phyloP scores from a whole-genome alignment of 2,113 vertebrate genomes.

The Emberiza fucata region DNA sequence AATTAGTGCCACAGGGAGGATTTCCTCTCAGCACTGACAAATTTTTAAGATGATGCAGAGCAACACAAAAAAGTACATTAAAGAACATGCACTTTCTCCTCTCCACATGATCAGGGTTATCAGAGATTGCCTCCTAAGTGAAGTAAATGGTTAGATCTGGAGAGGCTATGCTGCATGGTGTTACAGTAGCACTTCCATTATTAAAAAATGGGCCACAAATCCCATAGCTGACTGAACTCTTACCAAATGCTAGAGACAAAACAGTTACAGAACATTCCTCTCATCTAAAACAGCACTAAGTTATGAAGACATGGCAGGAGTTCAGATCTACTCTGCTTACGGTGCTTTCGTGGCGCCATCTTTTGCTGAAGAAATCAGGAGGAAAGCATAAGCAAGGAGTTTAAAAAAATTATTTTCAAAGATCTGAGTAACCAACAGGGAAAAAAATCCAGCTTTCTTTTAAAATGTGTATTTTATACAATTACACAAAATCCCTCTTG shows the following conservation, averaged over 20 bases:
- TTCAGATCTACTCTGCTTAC: background rate
- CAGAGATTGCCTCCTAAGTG: background rate
- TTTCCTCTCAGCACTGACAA: background rate
- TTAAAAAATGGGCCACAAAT: background rate
- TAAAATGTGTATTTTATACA: background rate
- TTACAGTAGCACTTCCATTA: background rate
- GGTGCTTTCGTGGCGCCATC: background rate
- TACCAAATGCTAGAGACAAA: background rate
- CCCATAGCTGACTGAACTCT: background rate
- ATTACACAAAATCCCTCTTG: background rate
- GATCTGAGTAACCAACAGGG: background rate
- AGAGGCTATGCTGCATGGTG: background rate
- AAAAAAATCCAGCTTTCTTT: accelerated
- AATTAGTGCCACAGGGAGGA: background rate
- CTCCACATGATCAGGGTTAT: background rate
- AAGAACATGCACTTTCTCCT: background rate
- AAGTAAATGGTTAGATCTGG: background rate
- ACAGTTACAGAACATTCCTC: background rate
- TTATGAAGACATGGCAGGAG: background rate
- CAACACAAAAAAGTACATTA: background rate
- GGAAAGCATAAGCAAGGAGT: background rate
- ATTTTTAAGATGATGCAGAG: background rate
- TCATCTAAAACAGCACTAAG: background rate
- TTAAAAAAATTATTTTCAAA: background rate
- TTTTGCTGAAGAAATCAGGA: background rate